These are phyloP conservation scores for Elgaria multicarinata DNA, from an alignment of 2,113 vertebrate species.

Conservation along the genomic window DNA sequence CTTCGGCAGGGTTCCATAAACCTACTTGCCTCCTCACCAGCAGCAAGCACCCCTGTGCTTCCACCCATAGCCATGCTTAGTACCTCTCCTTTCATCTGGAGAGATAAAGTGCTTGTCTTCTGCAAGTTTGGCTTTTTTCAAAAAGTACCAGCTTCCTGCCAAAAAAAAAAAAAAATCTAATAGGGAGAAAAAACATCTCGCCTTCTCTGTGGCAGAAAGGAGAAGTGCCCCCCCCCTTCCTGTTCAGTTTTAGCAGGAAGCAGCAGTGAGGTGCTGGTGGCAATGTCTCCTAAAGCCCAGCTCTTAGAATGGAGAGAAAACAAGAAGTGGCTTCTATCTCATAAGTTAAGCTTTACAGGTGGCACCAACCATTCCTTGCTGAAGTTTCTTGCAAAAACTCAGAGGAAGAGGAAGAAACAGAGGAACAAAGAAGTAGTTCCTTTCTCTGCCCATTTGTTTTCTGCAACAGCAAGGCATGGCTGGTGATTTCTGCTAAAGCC, in stretches of 20 bases:
- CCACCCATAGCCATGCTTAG: not conserved
- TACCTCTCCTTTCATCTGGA: not conserved
- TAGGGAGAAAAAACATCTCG: not conserved
- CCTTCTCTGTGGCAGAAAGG: not conserved
- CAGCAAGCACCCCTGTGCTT: not conserved
- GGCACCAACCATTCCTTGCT: not conserved
- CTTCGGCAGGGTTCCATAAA: not conserved
- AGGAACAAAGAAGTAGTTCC: not conserved
- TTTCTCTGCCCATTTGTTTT: not conserved
- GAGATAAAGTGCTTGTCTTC: not conserved
- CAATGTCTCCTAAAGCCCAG: not conserved
- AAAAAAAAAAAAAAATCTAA: not conserved
- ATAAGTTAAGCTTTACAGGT: not conserved
- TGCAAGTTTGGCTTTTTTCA: too few species aligned
- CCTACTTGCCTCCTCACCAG: too few species aligned
- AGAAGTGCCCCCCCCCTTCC: not conserved
- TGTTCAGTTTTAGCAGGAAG: not conserved
- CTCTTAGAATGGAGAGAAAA: not conserved
- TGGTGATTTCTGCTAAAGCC: not conserved
- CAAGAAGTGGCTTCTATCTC: not conserved
- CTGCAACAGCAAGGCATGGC: not conserved
- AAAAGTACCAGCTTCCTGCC: not conserved
- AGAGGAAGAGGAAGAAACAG: not conserved
- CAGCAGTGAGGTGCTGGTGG: not conserved
- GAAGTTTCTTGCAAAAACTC: not conserved